A percentile compares a stretch with the other conserved stretches of the same genome.
These are phyloP conservation scores for Brachionus calyciflorus DNA, from an alignment of 1,140 invertebrate species.

Conservation along the genomic window DNA sequence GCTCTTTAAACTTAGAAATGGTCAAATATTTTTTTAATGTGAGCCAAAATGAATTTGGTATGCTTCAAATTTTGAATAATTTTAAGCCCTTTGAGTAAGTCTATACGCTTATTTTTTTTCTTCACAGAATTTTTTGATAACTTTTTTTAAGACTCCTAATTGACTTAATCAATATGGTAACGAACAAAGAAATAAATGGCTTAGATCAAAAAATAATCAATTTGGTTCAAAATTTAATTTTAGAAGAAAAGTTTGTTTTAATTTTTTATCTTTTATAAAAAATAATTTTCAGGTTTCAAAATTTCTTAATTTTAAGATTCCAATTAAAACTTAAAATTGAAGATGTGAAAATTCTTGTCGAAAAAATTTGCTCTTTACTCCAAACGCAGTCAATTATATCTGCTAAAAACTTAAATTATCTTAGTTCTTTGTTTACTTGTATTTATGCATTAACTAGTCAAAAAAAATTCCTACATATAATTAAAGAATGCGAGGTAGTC, in stretches of 20 bases:
- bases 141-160: neutral
- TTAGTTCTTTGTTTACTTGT: neutral
- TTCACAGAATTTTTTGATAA: neutral
- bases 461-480: neutral
- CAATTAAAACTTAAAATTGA: neutral
- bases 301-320: neutral
- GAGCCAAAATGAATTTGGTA: slow-evolving; percentile 4
- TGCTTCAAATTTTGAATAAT: neutral
- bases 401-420: neutral
- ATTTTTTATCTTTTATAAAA: neutral
- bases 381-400: neutral
- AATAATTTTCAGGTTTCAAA: neutral
- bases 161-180: neutral
- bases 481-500: neutral
- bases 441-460: slow-evolving; percentile 16
- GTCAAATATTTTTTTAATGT: neutral
- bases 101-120: neutral
- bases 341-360: neutral
- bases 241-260: neutral
- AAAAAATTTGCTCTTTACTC: neutral
- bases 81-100: slow-evolving; percentile 4
- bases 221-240: slow-evolving; percentile 6
- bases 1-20: neutral
- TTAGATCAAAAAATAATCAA: neutral
- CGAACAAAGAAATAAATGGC: neutral